Evolutionary conservation across 2,888 invertebrate genomes (phyloP).

Genomic region (Tubulanus polymorphus): DNA sequence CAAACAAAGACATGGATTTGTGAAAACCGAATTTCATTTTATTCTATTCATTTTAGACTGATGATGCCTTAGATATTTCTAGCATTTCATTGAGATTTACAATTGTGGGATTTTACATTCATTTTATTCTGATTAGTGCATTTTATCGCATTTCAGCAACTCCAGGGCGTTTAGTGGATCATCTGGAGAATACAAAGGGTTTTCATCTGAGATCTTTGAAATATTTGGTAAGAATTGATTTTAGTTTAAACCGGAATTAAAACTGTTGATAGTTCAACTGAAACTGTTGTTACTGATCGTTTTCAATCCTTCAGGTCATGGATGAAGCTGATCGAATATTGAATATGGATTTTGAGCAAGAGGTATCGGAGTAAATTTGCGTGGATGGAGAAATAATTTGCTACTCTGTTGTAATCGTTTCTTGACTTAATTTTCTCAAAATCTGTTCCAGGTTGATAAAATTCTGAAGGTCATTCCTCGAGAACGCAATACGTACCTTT

Average conservation of each 20-base stretch:
- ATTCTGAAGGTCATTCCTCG: conserved; percentile 87
- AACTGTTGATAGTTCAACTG: neutral
- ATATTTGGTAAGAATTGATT: conserved; percentile 64
- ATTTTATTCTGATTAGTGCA: too few species aligned
- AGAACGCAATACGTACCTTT: conserved; percentile 86
- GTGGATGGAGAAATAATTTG: too few species aligned
- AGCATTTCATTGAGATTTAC: too few species aligned
- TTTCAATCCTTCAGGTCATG: conserved; percentile 70
- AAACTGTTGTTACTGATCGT: neutral
- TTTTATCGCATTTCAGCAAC: conserved; percentile 63
- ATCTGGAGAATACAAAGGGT: conserved; percentile 96
- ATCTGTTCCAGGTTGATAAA: conserved; percentile 64
- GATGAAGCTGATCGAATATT: conserved; percentile 98
- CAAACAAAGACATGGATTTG: too few species aligned
- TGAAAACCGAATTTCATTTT: too few species aligned
- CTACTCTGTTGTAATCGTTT: neutral
- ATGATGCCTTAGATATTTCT: too few species aligned
- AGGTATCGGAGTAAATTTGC: conserved; percentile 66
- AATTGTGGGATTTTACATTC: too few species aligned
- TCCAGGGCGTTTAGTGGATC: conserved; percentile 91
- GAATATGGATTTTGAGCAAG: conserved; percentile 98
- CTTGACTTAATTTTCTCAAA: conserved; percentile 6
- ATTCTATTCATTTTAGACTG: too few species aligned
- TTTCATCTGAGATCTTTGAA: conserved; percentile 86
- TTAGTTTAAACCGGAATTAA: neutral